phyloP scores from a whole-genome alignment of 2,797 vertebrate species.

The Vespertilio murinus region DNA sequence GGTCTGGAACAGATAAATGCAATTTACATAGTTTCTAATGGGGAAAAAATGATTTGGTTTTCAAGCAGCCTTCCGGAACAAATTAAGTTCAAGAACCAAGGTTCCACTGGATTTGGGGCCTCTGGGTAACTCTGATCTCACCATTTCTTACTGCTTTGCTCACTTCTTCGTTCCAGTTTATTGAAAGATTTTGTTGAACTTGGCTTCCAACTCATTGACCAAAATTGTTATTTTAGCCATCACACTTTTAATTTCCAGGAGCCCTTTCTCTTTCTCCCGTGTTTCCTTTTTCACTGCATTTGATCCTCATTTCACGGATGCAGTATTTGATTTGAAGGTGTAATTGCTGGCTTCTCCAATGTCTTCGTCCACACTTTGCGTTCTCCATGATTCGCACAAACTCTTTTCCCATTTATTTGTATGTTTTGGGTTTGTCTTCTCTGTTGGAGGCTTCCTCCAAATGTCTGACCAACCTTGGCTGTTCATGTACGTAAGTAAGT shows the following conservation, averaged over 20 bases:
- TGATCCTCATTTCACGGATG: neutral
- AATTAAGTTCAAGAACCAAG: too few relatives aligned
- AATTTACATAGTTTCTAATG: too few relatives aligned
- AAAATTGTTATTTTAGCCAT: neutral
- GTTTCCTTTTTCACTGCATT: neutral
- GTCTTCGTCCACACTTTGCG: too few relatives aligned
- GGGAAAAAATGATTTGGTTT: too few relatives aligned
- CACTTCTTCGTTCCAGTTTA: neutral
- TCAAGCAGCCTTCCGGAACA: too few relatives aligned
- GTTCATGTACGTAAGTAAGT: neutral
- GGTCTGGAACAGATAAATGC: too few relatives aligned
- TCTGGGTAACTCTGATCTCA: neutral
- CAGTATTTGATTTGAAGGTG: neutral
- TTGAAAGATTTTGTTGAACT: neutral
- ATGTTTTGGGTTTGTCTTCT: neutral
- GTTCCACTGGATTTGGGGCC: neutral
- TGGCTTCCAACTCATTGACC: neutral
- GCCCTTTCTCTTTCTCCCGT: too few relatives aligned
- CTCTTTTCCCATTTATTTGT: too few relatives aligned
- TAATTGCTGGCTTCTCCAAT: too few relatives aligned
- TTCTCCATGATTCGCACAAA: neutral
- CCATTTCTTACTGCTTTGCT: neutral
- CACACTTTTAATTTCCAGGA: neutral
- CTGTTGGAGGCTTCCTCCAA: neutral
- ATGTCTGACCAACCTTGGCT: neutral